Conservation (phyloP, 2,797 vertebrate species). For the Threskiornis aethiopicus region DNA sequence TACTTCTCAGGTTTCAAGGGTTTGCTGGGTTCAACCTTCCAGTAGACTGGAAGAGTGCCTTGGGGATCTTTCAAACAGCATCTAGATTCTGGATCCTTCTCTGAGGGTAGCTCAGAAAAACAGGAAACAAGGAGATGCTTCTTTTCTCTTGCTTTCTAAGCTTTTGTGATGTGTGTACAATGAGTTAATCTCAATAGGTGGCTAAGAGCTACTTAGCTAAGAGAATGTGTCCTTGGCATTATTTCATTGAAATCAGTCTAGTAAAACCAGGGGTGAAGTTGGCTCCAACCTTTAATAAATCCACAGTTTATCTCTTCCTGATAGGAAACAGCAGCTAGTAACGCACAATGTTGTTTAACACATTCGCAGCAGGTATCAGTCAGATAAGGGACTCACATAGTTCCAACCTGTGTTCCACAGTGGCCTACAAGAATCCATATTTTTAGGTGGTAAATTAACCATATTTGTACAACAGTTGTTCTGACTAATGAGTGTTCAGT, state of each 20-base stretch:
- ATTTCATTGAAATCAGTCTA: not conserved
- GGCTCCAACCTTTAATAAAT: slow-evolving; percentile 1
- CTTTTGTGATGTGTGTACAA: not conserved
- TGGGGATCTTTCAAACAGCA: not conserved
- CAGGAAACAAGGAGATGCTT: not conserved
- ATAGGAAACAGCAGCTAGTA: slow-evolving; percentile 47
- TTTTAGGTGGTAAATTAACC: not conserved
- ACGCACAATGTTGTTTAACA: slow-evolving; percentile 30
- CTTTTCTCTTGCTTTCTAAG: not conserved
- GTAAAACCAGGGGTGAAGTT: not conserved
- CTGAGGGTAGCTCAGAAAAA: not conserved
- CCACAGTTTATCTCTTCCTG: slow-evolving; percentile 49
- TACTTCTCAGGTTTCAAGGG: not conserved
- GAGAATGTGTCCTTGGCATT: slow-evolving; percentile 1
- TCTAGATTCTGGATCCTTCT: not conserved
- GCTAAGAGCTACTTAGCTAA: not conserved
- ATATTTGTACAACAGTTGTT: not conserved
- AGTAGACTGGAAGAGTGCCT: not conserved
- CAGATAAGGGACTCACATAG: not conserved
- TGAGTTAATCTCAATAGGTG: not conserved
- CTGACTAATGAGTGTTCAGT: not conserved
- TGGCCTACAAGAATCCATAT: not conserved
- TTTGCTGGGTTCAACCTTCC: not conserved
- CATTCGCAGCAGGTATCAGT: not conserved
- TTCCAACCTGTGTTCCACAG: not conserved